phyloP scores from a whole-genome alignment of 2,797 vertebrate genomes.

The Takifugu ocellatus region DNA sequence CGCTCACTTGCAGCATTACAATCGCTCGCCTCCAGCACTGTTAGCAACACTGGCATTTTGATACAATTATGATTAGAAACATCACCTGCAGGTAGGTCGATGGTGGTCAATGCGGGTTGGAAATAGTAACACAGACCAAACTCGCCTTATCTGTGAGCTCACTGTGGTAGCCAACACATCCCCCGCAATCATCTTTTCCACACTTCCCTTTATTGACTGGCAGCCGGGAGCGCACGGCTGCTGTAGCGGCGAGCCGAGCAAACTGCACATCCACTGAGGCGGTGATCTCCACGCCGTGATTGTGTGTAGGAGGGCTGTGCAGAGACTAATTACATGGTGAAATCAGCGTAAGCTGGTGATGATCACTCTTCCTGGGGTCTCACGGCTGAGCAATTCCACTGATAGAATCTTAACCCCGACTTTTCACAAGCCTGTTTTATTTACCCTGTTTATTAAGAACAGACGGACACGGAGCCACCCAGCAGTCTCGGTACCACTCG shows the following conservation, averaged over 20 bases:
- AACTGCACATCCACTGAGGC: constrained; percentile 5
- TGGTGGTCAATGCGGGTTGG: constrained; percentile 34
- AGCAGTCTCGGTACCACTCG: constrained; percentile 41
- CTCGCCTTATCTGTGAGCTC: constrained; percentile 48
- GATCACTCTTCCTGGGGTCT: constrained; percentile 52
- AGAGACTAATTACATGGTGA: constrained; percentile 68
- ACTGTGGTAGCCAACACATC: constrained; percentile 22
- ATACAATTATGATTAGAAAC: constrained; percentile 69
- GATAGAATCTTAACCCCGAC: constrained; percentile 66
- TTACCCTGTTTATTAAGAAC: constrained; percentile 65
- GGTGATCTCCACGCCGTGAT: constrained; percentile 33
- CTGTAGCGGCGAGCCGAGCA: constrained; percentile 16
- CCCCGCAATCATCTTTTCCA: constrained; percentile 25
- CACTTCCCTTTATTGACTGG: constrained; percentile 18
- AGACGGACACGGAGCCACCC: constrained; percentile 28
- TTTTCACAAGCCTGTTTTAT: constrained; percentile 62
- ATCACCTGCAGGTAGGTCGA: constrained; percentile 62
- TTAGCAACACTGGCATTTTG: constrained; percentile 55
- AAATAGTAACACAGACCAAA: constrained; percentile 34
- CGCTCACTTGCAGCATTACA: constrained; percentile 32
- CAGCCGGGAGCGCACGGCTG: constrained; percentile 22
- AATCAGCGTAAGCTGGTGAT: constrained; percentile 51
- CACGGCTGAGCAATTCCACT: constrained; percentile 61
- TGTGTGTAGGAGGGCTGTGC: constrained; percentile 45
- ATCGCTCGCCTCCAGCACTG: constrained; percentile 35